These are phyloP conservation scores for Microplitis mediator DNA, from an alignment of 1,140 invertebrate genomes.

Conservation along the genomic window DNA sequence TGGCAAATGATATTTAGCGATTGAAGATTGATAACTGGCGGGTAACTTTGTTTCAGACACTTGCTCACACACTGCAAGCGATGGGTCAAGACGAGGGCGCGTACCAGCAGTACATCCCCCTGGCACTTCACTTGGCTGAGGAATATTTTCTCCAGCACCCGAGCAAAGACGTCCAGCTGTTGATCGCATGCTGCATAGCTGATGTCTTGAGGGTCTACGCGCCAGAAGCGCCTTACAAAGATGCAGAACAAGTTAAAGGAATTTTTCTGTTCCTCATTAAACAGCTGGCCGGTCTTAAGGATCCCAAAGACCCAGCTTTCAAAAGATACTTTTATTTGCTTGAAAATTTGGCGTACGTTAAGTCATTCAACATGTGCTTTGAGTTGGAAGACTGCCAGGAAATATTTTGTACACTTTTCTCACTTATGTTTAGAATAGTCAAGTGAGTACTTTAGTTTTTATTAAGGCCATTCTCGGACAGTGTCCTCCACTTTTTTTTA, in stretches of 20 bases:
- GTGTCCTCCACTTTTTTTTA: neutral
- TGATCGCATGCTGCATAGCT: constrained; percentile 96
- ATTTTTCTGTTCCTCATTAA: constrained; percentile 97
- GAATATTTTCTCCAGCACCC: constrained; percentile 90
- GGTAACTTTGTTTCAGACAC: constrained; percentile 64
- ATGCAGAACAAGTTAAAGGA: constrained; percentile 89
- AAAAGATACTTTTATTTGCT: constrained; percentile 96
- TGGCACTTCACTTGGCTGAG: constrained; percentile 92
- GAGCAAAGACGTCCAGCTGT: constrained; percentile 90
- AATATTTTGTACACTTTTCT: constrained; percentile 93
- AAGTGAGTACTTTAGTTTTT: constrained; percentile 71
- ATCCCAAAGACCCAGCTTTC: constrained; percentile 96
- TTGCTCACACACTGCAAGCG: constrained; percentile 92
- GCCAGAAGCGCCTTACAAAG: constrained; percentile 97
- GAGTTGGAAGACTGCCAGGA: constrained; percentile 97
- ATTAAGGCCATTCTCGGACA: neutral
- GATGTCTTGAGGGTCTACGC: constrained; percentile 97
- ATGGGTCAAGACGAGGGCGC: constrained; percentile 94
- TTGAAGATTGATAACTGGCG: neutral
- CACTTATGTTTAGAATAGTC: constrained; percentile 95
- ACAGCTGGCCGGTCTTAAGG: constrained; percentile 90
- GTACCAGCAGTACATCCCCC: constrained; percentile 90
- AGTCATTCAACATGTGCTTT: constrained; percentile 99
- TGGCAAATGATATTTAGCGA: too few species aligned
- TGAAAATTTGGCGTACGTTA: constrained; percentile 96